Evolutionary conservation across 2,888 invertebrate species (phyloP), one percentile per base, ranked within the genome.

Genomic region (Panopea generosa): DNA sequence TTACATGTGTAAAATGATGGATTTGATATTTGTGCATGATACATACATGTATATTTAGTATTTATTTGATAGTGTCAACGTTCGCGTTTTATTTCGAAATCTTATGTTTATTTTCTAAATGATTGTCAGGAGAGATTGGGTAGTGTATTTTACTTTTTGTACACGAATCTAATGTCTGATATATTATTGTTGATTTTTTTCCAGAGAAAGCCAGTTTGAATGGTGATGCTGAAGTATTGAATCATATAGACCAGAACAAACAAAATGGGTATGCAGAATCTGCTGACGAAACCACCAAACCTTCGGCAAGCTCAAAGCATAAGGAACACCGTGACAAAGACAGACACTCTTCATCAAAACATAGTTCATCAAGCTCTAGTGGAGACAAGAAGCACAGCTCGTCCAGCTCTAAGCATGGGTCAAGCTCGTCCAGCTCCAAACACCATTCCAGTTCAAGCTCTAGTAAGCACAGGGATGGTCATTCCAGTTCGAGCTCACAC

Each of bases 381-480:
- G 77, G 77, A 2, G 82, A 83, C 38, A 78, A 79, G 47, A 76
- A 83, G 53, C 79, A 84, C 27, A 72, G 68, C 72, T 74, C 73
- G 20, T 70, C 60, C 43, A 77, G 61, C 59, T 66, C 66, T 22
- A 77, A 69, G 74, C 65, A 65, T 27, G 56, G 56, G 43, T 73
- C 72, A 1, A 71, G 75, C 70, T 33, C 33, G 11, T 79, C 79
- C 24, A 77, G 77, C 53, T 67, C 67, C 27, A 53, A 50, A 22
- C 49, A 65, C 33, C 45, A 45, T 11, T 52, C 70, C 59, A 20
- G 45, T 6, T 65, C 65, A 26, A 77, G 76, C 45, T 76, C 75
- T 26, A 72, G 73, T 26, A 86, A 86, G 55, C 83, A 85, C 69
- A 77, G 70, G 66, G 82, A 86, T 50, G 78, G 82, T n/a, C 74